phyloP scores from a whole-genome alignment of 2,888 invertebrate species.

The Platycnemis pennipes region DNA sequence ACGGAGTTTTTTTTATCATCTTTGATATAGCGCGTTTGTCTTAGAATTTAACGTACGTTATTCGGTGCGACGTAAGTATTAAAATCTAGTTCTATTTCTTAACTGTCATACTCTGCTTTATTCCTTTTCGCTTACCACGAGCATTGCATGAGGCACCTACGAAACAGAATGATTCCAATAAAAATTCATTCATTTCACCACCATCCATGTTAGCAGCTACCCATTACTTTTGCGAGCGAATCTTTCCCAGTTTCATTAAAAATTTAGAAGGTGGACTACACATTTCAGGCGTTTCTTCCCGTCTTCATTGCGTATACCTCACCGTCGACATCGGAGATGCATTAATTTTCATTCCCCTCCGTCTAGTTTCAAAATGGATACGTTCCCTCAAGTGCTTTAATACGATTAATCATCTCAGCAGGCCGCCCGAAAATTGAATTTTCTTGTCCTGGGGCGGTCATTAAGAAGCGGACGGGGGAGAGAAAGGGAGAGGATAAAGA shows the following conservation, averaged over 20 bases:
- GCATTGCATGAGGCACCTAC: too few species aligned
- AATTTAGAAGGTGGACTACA: neutral
- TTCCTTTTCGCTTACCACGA: too few species aligned
- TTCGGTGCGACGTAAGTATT: too few species aligned
- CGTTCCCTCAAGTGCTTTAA: neutral
- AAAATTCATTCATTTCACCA: too few species aligned
- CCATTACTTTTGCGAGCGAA: too few species aligned
- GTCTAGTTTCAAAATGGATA: neutral
- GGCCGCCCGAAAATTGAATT: slow-evolving; percentile 8
- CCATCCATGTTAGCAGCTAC: too few species aligned
- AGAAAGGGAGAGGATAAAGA: neutral
- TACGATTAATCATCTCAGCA: slow-evolving; percentile 16
- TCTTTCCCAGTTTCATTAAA: neutral
- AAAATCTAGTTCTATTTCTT: too few species aligned
- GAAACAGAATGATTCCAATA: too few species aligned
- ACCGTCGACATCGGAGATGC: neutral
- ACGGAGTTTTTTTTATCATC: too few species aligned
- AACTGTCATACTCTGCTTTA: too few species aligned
- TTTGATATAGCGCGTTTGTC: too few species aligned
- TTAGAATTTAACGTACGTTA: too few species aligned
- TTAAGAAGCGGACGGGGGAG: neutral
- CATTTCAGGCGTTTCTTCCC: neutral
- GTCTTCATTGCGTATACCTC: neutral
- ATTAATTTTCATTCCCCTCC: slow-evolving; percentile 25
- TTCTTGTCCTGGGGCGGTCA: neutral